Evolutionary conservation across 2,797 vertebrate genomes (phyloP), one percentile per base, ranked within the genome.

Genomic region (Hippoglossus hippoglossus): DNA sequence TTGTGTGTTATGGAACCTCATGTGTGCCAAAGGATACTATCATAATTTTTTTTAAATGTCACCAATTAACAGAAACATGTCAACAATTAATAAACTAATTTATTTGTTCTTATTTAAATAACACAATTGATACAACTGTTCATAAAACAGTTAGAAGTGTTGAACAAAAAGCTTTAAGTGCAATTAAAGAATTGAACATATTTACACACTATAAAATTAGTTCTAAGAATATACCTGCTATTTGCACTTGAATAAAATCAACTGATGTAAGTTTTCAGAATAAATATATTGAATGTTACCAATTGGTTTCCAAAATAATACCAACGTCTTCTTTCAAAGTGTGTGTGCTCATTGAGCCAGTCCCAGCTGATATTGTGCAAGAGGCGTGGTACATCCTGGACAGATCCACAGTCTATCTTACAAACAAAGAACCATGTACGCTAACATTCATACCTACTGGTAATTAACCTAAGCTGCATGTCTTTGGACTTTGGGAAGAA

Each of bases 81-180:
- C 21, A 54, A 22, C 46, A 62, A 34, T 39, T 41, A 34, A 7
- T 18, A 26, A 10, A 31, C 21, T 25, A 10, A 63, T 61, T 44
- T 1, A 64, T 78, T 68, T 67, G 26, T 49, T 47, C 50, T 53
- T 18, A 61, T 50, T 53, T 46, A 50, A 70, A 61, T 46, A n/a
- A n/a, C 2, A 9, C 46, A 49, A 49, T 19, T n/a, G 2, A 52
- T 15, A 34, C 34, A 75, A 52, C 3, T 21, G 51, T n/a, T 64
- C 21, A 57, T 66, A 56, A 59, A 77, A 52, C 19, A 71, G 71
- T 51, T 58, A 61, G 28, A 26, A n/a, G 8, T 50, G n/a, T 47
- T 52, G n/a, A 67, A 26, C 16, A 19, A 9, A 34, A 11, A 1
- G 36, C 5, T 21, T 44, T 6, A 58, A 31, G 28, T 21, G 5